Base-by-base conservation (phyloP, 2,113 vertebrate genomes). In the Misgurnus anguillicaudatus region DNA sequence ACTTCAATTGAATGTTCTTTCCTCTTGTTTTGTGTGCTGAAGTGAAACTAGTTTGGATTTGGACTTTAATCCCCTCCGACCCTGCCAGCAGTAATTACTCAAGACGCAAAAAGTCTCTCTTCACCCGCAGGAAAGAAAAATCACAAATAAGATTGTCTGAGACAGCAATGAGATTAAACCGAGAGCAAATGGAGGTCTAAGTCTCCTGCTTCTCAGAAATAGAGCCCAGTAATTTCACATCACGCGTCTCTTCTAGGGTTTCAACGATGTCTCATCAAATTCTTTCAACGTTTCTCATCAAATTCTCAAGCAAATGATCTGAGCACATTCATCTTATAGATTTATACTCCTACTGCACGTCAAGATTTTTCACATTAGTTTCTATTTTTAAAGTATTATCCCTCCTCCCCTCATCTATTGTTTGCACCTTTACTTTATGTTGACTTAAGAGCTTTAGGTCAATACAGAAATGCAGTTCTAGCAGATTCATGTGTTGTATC, bases 61-160 rank as follows among this genome's bases (percentile, higher is more conserved):
- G 80, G 78, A 84, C 48, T 86, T 53, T 63, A 82, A 82, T 86
- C 66, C 65, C 62, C 48, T 67, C 63, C 68, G 63, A 65, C 64
- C 4, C 41, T 81, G 82, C 85, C 85, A 84, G 19, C 75, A 75
- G 79, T 85, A 51, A 74, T 85, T 87, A 87, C 83, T 83, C 71
- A 65, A 31, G 19, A 81, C 81, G 82, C 82, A 80, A 87, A 88
- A 81, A 24, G 51, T 71, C 51, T 77, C 64, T 36, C 19, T 78
- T 47, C 64, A 64, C 53, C 53, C 53, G 6, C 17, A 55, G 53
- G 9, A 64, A 39, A 39, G 31, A 64, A 38, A 6, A 39, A 63
- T 53, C 51, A 53, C 51, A 53, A 55, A n/a, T 55, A 6, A n/a
- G 16, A 17, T n/a, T 55, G 16, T 55, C 17, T 55, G 53, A 57